Conservation (phyloP, 37 sponge, comb jelly and placozoan species). For the Aplysina aerophoba region DNA sequence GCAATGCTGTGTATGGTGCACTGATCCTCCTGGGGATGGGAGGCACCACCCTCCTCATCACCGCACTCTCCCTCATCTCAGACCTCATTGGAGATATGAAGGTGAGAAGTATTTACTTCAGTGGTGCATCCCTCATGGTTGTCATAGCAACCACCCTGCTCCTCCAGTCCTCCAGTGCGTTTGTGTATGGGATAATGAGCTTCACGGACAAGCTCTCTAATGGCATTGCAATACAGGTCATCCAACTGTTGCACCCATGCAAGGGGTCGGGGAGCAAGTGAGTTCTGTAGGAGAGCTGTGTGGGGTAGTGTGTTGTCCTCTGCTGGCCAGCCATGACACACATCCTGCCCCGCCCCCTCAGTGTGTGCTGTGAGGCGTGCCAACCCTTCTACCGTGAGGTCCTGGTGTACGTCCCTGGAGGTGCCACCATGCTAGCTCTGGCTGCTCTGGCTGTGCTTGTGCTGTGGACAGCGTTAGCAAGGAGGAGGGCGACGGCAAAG, state of each 20-base stretch:
- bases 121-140: neutral
- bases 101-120: conserved; percentile 45
- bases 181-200: conserved; percentile 97
- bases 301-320: neutral
- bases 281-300: neutral
- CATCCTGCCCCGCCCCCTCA: neutral
- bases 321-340: no score
- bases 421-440: conserved; percentile 61
- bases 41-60: conserved; percentile 82
- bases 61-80: conserved; percentile 89
- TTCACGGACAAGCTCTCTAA: conserved; percentile 95
- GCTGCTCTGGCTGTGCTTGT: conserved; percentile 41
- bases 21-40: conserved; percentile 79
- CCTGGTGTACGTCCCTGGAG: conserved; percentile 80
- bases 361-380: conserved; percentile 76
- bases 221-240: conserved; percentile 84
- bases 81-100: conserved; percentile 84
- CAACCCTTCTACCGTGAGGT: conserved; percentile 70
- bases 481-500: no score
- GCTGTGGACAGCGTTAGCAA: no score
- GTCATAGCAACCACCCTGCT: neutral
- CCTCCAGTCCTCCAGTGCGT: conserved; percentile 84
- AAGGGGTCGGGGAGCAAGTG: neutral
- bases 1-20: conserved; percentile 64
- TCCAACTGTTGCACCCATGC: conserved; percentile 90